These are phyloP conservation scores for Cephalophus harveyi DNA, from an alignment of 2,113 vertebrate genomes.

Conservation along the genomic window DNA sequence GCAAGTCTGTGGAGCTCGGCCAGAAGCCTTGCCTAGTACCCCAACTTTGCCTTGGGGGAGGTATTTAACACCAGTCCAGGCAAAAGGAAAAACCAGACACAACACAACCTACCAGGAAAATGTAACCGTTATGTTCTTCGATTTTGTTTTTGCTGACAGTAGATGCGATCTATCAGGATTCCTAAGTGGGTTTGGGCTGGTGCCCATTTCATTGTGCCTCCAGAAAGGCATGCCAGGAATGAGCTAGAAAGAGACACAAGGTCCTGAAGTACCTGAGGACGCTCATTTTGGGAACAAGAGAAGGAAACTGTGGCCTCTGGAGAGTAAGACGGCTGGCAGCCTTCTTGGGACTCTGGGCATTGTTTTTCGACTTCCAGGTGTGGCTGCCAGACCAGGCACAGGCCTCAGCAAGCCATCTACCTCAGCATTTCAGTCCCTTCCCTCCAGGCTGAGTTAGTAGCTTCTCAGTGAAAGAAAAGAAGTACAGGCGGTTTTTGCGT, in stretches of 20 bases:
- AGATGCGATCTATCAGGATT: conserved; percentile 22
- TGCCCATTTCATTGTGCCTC: background rate
- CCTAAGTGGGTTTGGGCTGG: conserved; percentile 23
- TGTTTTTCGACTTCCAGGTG: background rate
- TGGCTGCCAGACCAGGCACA: rapidly evolving
- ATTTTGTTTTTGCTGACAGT: conserved; percentile 18
- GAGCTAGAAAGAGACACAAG: background rate
- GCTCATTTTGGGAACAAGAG: background rate
- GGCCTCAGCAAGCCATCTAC: background rate
- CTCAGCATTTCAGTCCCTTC: background rate
- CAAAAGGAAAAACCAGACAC: background rate
- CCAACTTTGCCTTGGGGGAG: background rate
- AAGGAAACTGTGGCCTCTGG: background rate
- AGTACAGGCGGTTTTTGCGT: background rate
- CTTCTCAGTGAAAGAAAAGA: background rate
- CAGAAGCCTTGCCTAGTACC: background rate
- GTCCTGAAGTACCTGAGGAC: background rate
- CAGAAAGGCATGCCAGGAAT: background rate
- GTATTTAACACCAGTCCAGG: background rate
- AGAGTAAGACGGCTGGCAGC: background rate
- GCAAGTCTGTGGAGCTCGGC: background rate
- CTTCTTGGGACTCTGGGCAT: too few relatives aligned
- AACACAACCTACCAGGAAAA: background rate
- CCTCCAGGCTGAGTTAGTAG: background rate
- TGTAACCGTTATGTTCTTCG: background rate